phyloP scores from a whole-genome alignment of 2,888 invertebrate species.

The Smittia sp. region DNA sequence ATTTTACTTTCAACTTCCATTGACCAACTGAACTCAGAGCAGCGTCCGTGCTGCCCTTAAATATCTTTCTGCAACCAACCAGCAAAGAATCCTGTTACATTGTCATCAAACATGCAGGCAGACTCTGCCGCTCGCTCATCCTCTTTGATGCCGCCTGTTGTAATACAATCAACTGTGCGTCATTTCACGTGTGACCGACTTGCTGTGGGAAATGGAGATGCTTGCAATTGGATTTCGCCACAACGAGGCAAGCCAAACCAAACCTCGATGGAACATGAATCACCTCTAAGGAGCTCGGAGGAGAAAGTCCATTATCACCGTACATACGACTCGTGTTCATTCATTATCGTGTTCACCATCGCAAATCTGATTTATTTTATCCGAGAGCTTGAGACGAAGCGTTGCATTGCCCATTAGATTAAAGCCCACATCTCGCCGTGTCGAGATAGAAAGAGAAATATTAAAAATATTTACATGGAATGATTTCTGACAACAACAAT shows the following conservation, averaged over 20 bases:
- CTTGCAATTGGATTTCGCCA: not conserved
- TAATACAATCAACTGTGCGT: not conserved
- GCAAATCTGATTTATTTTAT: slow-evolving; percentile 38
- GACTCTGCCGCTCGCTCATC: not conserved
- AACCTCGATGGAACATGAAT: not conserved
- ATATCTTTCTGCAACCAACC: slow-evolving; percentile 2
- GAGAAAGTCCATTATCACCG: slow-evolving; percentile 40
- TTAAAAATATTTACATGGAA: slow-evolving; percentile 31
- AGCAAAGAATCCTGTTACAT: slow-evolving; percentile 23
- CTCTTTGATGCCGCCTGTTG: not conserved
- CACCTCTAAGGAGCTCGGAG: slow-evolving; percentile 10
- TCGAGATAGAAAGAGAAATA: not conserved
- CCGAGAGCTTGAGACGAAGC: slow-evolving; percentile 17
- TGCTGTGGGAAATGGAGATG: not conserved
- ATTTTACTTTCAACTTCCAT: not conserved
- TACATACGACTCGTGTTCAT: not conserved
- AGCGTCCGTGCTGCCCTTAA: not conserved
- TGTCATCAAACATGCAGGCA: slow-evolving; percentile 31
- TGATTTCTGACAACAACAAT: slow-evolving; percentile 35
- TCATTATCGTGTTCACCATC: slow-evolving; percentile 40
- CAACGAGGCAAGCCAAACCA: slow-evolving; percentile 2
- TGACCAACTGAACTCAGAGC: slow-evolving; percentile 17
- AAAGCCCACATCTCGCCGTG: slow-evolving; percentile 20
- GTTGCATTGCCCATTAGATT: slow-evolving; percentile 33
- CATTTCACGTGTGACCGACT: not conserved